Conservation (phyloP, 2,888 invertebrate species). For the Drosophila crucigera region DNA sequence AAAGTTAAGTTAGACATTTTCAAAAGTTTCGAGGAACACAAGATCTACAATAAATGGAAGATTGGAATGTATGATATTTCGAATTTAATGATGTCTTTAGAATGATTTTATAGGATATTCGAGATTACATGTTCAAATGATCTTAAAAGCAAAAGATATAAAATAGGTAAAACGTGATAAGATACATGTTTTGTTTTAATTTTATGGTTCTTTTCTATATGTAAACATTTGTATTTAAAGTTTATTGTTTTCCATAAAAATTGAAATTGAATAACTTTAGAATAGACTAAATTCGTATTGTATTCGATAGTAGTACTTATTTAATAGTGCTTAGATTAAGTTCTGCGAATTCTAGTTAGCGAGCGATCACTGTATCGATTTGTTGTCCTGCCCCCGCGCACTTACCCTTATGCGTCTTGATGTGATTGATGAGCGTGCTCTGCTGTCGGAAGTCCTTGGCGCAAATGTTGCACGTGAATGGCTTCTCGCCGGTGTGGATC, state of each 20-base stretch:
- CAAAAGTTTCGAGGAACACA: background rate
- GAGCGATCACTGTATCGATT: slow-evolving; percentile 15
- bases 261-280: background rate
- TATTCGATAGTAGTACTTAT: background rate
- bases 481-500: slow-evolving; percentile 83
- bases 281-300: slow-evolving; percentile 2
- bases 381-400: slow-evolving; percentile 28
- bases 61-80: background rate
- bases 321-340: background rate
- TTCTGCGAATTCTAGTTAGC: background rate
- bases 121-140: slow-evolving; percentile 3
- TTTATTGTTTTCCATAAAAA: background rate
- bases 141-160: background rate
- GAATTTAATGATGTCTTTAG: background rate
- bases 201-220: background rate
- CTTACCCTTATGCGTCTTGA: slow-evolving; percentile 84
- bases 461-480: slow-evolving; percentile 83
- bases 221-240: background rate
- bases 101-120: background rate
- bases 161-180: background rate
- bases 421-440: slow-evolving; percentile 83
- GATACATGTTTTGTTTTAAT: background rate
- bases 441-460: slow-evolving; percentile 83
- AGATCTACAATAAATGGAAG: background rate
- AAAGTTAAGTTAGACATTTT: background rate